Percentiles rank a stretch among this genome's conserved stretches.
These are phyloP conservation scores for Mesoligia furuncula DNA, from an alignment of 2,888 invertebrate genomes.

Conservation along the genomic window DNA sequence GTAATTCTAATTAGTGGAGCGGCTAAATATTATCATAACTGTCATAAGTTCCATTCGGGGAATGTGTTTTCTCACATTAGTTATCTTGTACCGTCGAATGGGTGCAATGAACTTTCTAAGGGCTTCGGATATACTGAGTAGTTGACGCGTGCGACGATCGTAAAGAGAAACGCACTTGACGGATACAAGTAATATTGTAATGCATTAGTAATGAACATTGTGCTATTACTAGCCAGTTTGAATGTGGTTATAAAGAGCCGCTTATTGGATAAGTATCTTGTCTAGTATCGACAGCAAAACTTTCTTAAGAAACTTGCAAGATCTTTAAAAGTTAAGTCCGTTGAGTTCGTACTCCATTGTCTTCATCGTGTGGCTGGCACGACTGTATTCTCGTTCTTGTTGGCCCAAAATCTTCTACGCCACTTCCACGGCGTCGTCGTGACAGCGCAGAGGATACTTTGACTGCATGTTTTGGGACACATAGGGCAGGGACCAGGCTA, in stretches of 20 bases:
- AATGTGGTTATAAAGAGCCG: slow-evolving; percentile 22
- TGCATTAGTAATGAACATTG: slow-evolving; percentile 40
- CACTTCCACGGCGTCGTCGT: too few species aligned
- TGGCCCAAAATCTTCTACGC: background rate
- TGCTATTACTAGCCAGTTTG: slow-evolving; percentile 24
- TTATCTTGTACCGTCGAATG: slow-evolving; percentile 74
- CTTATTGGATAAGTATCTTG: slow-evolving; percentile 26
- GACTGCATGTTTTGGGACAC: too few species aligned
- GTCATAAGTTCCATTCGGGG: slow-evolving; percentile 71
- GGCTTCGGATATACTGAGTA: slow-evolving; percentile 73
- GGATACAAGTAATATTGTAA: slow-evolving; percentile 51
- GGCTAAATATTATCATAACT: slow-evolving; percentile 78
- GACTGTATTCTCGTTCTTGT: background rate
- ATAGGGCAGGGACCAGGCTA: background rate
- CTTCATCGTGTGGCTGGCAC: background rate
- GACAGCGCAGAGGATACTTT: background rate
- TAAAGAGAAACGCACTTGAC: slow-evolving; percentile 62
- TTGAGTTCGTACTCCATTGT: background rate
- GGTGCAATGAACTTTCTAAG: slow-evolving; percentile 77
- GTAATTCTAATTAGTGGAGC: slow-evolving; percentile 67
- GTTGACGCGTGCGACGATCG: slow-evolving; percentile 68
- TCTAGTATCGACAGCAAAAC: slow-evolving; percentile 9
- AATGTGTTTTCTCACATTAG: slow-evolving; percentile 80
- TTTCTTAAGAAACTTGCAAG: slow-evolving; percentile 23
- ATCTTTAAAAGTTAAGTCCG: background rate